Evolutionary conservation across 2,113 vertebrate genomes (phyloP), one percentile per base, ranked within the genome.

Genomic region (Amphilophus citrinellus): DNA sequence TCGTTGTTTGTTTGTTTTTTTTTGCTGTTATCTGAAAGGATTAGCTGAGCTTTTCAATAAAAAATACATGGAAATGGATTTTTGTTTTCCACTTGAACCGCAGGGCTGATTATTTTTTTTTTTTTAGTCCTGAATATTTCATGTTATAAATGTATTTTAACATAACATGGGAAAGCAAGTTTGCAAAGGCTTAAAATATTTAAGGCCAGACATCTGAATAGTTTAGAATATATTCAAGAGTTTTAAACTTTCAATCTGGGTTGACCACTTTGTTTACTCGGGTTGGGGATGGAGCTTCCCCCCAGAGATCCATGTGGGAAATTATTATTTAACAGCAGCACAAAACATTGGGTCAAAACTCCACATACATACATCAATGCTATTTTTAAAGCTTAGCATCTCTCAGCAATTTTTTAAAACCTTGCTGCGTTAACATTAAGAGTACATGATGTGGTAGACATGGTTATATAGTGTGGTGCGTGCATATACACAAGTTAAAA

Each of bases 1-100:
- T 53, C 3, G 6, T 20, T 53, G 24, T 53, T 32, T 53, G 5
- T 1, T 24, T 0, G 37, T 8, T 9, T 0, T 24, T 39, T 63
- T 32, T 32, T 30, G 27, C 47, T 14, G 27, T 73, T 73, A 27
- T 73, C 6, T 73, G 6, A 56, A 32, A 10, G 18, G 3, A 7
- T 73, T 56, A 73, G 6, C 18, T 5, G 27, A n/a, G 47, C 53
- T 35, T 56, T 73, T 73, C 68, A 73, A 73, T 73, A 50, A n/a
- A 73, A 73, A 73, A 73, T 56, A 27, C 47, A 73, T 35, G 47
- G 47, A 1, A 6, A 35, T 77, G 10, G 37, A 39, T 0, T 9
- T 61, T 61, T 10, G 0, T 1, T 10, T 44, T 47, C 44, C 0
- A 7, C 37, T 61, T 61, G 37, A 44, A 30, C 15, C 22, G 61